Evolutionary conservation across 2,888 invertebrate species (phyloP).

Genomic region (Oxycera nigricornis): DNA sequence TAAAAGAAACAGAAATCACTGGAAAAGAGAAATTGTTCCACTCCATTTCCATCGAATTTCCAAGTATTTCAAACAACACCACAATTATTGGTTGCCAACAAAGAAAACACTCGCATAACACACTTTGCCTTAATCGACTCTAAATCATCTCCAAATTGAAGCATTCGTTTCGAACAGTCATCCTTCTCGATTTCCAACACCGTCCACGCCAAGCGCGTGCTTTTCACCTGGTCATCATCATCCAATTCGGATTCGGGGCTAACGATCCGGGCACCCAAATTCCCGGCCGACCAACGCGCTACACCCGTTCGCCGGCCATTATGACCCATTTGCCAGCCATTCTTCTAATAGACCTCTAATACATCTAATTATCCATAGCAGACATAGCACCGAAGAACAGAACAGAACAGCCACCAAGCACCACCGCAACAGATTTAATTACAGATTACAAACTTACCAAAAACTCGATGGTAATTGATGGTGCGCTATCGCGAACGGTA

Average conservation of each 20-base stretch:
- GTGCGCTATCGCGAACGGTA: slow-evolving; percentile 17
- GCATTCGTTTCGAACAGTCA: slow-evolving; percentile 7
- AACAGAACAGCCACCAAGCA: too few relatives aligned
- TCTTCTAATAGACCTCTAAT: slow-evolving; percentile 32
- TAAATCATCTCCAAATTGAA: slow-evolving; percentile 17
- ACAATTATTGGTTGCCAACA: neutral
- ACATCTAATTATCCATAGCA: slow-evolving; percentile 30
- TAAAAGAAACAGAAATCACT: too few relatives aligned
- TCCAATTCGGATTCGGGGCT: neutral
- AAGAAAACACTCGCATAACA: neutral
- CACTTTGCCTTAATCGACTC: neutral
- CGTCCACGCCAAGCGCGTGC: neutral
- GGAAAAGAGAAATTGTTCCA: too few relatives aligned
- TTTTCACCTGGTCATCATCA: slow-evolving; percentile 17
- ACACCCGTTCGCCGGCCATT: slow-evolving; percentile 18
- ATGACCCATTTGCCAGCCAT: slow-evolving; percentile 9
- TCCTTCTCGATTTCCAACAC: slow-evolving; percentile 9
- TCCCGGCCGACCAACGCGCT: too few relatives aligned
- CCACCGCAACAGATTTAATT: slow-evolving; percentile 40
- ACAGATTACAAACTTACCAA: slow-evolving; percentile 36
- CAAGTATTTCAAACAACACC: too few relatives aligned
- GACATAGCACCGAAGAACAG: too few relatives aligned
- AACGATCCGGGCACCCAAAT: neutral
- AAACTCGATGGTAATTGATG: slow-evolving; percentile 38
- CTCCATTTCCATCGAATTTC: neutral